Conservation (phyloP, 2,888 invertebrate species). For the Nesidiocoris tenuis region DNA sequence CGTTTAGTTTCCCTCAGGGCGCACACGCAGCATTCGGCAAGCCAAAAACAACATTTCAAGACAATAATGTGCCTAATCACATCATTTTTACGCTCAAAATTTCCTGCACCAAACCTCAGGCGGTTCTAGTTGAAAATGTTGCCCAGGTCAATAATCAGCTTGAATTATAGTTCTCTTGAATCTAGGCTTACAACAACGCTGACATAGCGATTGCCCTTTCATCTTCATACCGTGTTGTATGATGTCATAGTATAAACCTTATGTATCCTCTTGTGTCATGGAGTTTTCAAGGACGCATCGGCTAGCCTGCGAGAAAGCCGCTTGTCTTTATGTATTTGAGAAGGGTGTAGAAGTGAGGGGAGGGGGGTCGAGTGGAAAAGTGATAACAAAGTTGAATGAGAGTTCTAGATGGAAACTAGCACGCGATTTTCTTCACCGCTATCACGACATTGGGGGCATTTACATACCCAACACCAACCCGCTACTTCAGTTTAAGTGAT, state of each 20-base stretch:
- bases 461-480: not conserved
- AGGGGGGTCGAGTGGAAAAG: not conserved
- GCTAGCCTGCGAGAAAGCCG: not conserved
- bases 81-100: no score
- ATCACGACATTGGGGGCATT: not conserved
- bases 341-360: not conserved
- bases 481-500: not conserved
- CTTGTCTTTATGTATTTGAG: not conserved
- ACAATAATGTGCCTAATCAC: no score
- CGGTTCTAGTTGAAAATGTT: no score
- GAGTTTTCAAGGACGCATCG: not conserved
- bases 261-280: not conserved
- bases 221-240: not conserved
- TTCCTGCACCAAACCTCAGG: no score
- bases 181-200: no score
- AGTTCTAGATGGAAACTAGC: not conserved
- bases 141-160: no score
- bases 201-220: not conserved
- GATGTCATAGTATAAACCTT: not conserved
- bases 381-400: not conserved
- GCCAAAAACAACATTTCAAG: no score
- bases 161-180: no score
- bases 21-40: no score
- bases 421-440: not conserved
- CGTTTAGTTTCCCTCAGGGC: no score